A percentile compares a stretch with the other conserved stretches of the same genome.
Conservation (phyloP, 2,888 invertebrate species). For the Hirtodrosophila trivittata region DNA sequence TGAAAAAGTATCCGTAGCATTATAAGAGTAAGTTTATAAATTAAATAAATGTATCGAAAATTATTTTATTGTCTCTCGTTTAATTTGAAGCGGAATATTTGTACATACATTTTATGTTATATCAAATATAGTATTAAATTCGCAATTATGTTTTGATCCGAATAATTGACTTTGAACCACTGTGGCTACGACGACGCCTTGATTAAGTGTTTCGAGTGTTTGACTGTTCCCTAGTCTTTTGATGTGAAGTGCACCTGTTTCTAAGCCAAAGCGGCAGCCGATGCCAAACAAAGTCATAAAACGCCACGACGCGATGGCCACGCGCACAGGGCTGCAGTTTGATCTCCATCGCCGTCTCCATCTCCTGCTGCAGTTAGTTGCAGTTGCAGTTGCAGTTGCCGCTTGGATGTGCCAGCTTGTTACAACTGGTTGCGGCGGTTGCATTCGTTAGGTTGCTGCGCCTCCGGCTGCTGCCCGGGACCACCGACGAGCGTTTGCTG, state of each 20-base stretch:
- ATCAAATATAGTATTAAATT: too few species aligned
- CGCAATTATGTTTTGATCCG: too few species aligned
- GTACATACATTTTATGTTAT: too few species aligned
- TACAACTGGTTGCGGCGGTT: conserved; percentile 67
- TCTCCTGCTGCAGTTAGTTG: conserved; percentile 12
- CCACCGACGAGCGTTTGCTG: conserved; percentile 55
- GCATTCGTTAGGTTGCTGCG: conserved; percentile 12
- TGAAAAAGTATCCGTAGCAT: too few species aligned
- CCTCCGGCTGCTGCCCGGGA: conserved; percentile 58
- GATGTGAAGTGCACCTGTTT: conserved; percentile 80
- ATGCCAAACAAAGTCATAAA: conserved; percentile 77
- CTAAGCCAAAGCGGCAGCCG: conserved; percentile 59
- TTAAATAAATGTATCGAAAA: too few species aligned
- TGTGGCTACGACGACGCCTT: conserved; percentile 52
- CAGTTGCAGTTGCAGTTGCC: conserved; percentile 8
- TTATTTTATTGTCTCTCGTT: too few species aligned
- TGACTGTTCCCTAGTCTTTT: conserved; percentile 57
- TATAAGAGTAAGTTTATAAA: too few species aligned
- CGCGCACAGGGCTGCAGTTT: conserved; percentile 58
- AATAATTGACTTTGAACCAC: conserved; percentile 27
- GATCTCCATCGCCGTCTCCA: conserved; percentile 2
- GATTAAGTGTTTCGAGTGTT: conserved; percentile 64
- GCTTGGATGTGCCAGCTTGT: conserved; percentile 51
- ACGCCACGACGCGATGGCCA: conserved; percentile 67
- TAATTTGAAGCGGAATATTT: too few species aligned